phyloP scores from a whole-genome alignment of 2,113 vertebrate species.

The Sylvietta virens region DNA sequence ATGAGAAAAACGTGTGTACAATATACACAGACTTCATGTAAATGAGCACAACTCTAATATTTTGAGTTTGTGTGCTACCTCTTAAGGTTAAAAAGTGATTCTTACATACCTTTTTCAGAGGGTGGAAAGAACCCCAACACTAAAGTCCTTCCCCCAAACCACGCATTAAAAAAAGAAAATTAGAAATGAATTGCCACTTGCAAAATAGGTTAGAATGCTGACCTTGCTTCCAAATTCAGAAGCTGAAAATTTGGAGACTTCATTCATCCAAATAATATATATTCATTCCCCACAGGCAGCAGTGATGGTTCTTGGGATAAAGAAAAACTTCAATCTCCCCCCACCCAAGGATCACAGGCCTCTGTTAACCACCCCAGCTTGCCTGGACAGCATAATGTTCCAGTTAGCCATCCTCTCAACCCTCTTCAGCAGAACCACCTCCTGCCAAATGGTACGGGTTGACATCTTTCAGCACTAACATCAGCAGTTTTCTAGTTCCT shows the following conservation, averaged over 20 bases:
- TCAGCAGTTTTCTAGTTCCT: conserved; percentile 19
- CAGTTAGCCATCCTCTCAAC: conserved; percentile 75
- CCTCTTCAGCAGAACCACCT: conserved; percentile 75
- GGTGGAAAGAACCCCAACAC: accelerated
- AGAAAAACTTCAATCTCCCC: conserved; percentile 70
- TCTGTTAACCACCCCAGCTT: conserved; percentile 68
- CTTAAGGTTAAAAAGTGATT: background rate
- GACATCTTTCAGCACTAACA: conserved; percentile 64
- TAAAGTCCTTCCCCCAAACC: background rate
- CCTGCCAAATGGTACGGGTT: conserved; percentile 75
- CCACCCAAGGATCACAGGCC: conserved; percentile 67
- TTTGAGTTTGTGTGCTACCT: background rate
- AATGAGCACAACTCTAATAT: background rate
- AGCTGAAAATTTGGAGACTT: conserved; percentile 52
- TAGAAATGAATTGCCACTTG: background rate
- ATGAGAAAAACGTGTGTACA: background rate
- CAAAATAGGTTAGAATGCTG: conserved; percentile 3
- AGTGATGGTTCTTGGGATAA: conserved; percentile 80
- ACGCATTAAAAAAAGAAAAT: background rate
- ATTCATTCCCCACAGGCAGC: conserved; percentile 77
- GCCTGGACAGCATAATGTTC: conserved; percentile 69
- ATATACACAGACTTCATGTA: background rate
- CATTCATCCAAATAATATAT: conserved; percentile 69
- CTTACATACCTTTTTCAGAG: background rate
- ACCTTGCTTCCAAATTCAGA: conserved; percentile 45